A percentile compares a stretch with the other conserved stretches of the same genome.
These are phyloP conservation scores for Polydrusus pterygomalis DNA, from an alignment of 2,888 invertebrate genomes.

Conservation along the genomic window DNA sequence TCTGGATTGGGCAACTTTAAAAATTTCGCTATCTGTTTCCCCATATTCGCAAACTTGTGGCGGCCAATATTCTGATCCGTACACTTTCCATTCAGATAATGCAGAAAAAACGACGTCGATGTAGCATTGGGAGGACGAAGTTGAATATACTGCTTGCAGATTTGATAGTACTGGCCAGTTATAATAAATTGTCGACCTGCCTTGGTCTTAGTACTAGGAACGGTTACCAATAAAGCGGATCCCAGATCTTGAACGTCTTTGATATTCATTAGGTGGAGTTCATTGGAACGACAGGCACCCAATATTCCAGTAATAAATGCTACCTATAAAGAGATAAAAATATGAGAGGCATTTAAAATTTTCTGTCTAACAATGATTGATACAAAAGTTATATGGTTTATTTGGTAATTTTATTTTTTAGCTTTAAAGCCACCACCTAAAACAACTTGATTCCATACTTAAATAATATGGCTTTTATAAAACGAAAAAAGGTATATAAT, in stretches of 20 bases:
- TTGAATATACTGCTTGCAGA: constrained; percentile 23
- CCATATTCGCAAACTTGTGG: constrained; percentile 38
- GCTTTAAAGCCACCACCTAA: too few species aligned
- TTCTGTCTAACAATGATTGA: too few species aligned
- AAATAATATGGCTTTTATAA: too few species aligned
- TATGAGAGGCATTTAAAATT: not conserved
- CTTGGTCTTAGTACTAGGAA: constrained; percentile 17
- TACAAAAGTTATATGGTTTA: too few species aligned
- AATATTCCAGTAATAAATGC: constrained; percentile 35
- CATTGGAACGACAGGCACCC: constrained; percentile 31
- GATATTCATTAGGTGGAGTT: constrained; percentile 16
- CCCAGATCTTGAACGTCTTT: constrained; percentile 36
- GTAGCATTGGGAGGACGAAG: constrained; percentile 20
- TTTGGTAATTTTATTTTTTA: too few species aligned
- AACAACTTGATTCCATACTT: too few species aligned
- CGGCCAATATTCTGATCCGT: constrained; percentile 36
- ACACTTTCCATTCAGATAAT: constrained; percentile 39
- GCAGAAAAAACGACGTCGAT: constrained; percentile 15
- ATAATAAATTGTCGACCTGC: constrained; percentile 38
- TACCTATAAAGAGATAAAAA: constrained; percentile 30
- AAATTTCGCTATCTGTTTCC: constrained; percentile 36
- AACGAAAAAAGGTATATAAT: too few species aligned
- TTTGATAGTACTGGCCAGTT: constrained; percentile 32
- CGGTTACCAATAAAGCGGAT: constrained; percentile 21
- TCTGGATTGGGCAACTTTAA: constrained; percentile 36